Conservation (phyloP, 2,888 invertebrate species). For the Andrena fulva region DNA sequence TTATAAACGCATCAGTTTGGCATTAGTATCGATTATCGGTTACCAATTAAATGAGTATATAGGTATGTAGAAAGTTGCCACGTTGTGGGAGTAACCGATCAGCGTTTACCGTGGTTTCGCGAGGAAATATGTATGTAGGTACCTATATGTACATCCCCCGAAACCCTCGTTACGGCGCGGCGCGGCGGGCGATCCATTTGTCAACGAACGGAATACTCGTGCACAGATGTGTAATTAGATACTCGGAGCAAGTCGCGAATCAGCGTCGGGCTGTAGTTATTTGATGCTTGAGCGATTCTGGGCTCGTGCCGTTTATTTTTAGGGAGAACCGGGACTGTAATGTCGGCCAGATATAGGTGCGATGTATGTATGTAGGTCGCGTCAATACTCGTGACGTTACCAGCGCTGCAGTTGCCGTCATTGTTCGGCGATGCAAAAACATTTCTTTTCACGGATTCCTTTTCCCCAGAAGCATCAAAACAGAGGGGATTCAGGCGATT, state of each 20-base stretch:
- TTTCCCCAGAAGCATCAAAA: too few relatives aligned
- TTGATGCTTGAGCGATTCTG: conserved; percentile 1
- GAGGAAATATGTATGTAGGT: too few relatives aligned
- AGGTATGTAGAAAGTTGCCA: too few relatives aligned
- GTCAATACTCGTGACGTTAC: conserved; percentile 41
- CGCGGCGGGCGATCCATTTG: neutral
- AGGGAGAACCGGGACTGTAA: conserved; percentile 30
- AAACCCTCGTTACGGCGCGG: neutral
- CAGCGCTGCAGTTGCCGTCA: conserved; percentile 1
- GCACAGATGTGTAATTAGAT: conserved; percentile 7
- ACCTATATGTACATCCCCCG: too few relatives aligned
- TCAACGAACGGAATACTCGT: neutral
- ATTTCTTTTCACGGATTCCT: too few relatives aligned
- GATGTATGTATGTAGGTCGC: conserved; percentile 53
- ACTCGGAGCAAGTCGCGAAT: neutral
- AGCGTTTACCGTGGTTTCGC: too few relatives aligned
- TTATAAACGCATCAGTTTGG: too few relatives aligned
- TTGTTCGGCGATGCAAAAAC: neutral
- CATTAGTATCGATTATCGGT: too few relatives aligned
- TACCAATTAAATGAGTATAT: too few relatives aligned
- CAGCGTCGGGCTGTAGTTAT: conserved; percentile 13
- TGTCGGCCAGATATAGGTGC: conserved; percentile 45
- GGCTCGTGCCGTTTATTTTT: conserved; percentile 53
- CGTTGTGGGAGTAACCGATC: too few relatives aligned
- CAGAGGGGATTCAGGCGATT: too few relatives aligned